Percentiles rank a stretch among this genome's conserved stretches.
These are phyloP conservation scores for Orius laevigatus DNA, from an alignment of 1,140 invertebrate genomes.

Conservation along the genomic window DNA sequence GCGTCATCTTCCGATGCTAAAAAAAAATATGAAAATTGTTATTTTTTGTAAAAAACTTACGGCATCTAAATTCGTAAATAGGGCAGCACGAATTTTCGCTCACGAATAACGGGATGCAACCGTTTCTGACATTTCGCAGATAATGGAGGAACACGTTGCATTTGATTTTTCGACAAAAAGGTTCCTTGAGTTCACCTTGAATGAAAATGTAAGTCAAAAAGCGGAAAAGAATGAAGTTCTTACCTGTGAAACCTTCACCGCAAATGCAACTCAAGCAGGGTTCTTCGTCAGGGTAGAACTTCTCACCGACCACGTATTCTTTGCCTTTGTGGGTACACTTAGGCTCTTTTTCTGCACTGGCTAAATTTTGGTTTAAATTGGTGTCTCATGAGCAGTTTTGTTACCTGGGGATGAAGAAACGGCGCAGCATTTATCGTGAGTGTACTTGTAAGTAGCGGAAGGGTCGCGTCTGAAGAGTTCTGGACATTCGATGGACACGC, in stretches of 20 bases:
- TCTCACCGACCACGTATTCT: constrained; percentile 10
- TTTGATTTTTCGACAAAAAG: constrained; percentile 5
- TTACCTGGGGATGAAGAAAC: too few species aligned
- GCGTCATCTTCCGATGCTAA: background rate
- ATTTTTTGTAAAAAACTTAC: constrained; percentile 4
- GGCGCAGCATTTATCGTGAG: too few species aligned
- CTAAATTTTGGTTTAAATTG: too few species aligned
- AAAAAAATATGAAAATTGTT: constrained; percentile 1
- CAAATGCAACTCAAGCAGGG: constrained; percentile 12
- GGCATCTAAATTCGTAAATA: constrained; percentile 14
- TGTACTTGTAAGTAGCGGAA: too few species aligned
- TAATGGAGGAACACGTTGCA: constrained; percentile 16
- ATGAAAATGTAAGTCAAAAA: background rate
- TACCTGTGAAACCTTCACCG: constrained; percentile 16
- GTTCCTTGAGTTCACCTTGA: constrained; percentile 8
- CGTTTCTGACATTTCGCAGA: constrained; percentile 7
- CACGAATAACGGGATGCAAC: constrained; percentile 14
- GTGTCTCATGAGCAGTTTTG: too few species aligned
- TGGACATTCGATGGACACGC: constrained; percentile 3
- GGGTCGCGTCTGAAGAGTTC: background rate
- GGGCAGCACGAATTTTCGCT: constrained; percentile 11
- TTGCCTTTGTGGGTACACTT: constrained; percentile 13
- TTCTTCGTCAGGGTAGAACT: constrained; percentile 1
- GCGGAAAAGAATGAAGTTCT: background rate
- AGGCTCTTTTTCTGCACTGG: constrained; percentile 1